Evolutionary conservation across 2,797 vertebrate genomes (phyloP), one percentile per base, ranked within the genome.

Genomic region (Poecile montanus): DNA sequence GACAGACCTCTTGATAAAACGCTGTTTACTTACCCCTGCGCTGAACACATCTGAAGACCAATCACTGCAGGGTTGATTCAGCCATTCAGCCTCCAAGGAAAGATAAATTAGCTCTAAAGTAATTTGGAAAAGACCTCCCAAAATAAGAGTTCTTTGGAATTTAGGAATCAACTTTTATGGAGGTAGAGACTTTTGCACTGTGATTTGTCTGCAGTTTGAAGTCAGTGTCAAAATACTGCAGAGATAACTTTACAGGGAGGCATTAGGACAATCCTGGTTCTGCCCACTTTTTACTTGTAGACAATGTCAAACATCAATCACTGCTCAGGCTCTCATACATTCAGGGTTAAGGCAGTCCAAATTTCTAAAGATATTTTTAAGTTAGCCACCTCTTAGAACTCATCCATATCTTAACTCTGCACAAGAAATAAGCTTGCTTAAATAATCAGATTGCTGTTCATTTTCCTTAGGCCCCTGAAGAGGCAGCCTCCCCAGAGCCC

Each of bases 1-100:
- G 88, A 63, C 78, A 93, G 61, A 30, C 12, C 15, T 73, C 76
- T 80, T 80, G 79, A 91, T 85, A 91, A 90, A 96, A 63, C 42
- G 32, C 14, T 74, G 65, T 93, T 95, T 91, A 74, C 60, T 70
- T 93, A 60, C 13, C n/a, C 42, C 23, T 88, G 68, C 2, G 3
- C 21, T 74, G 57, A 93, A 85, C 53, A 26, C 13, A 42, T 19
- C 22, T 75, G n/a, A 5, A 29, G 73, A 63, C 18, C 60, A 92
- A 56, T 62, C 56, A 58, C 38, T 61, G n/a, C 22, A 48, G 36
- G 16, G 8, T 36, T 88, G 34, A 66, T 85, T 85, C 44, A 80
- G 54, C 38, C 70, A 50, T 80, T 85, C 40, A 50, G 32, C 19
- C 67, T 73, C 40, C 45, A 85, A 87, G 40, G 40, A 87, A 58